Conservation (phyloP, 2,888 invertebrate species). For the Sphinx pinastri region DNA sequence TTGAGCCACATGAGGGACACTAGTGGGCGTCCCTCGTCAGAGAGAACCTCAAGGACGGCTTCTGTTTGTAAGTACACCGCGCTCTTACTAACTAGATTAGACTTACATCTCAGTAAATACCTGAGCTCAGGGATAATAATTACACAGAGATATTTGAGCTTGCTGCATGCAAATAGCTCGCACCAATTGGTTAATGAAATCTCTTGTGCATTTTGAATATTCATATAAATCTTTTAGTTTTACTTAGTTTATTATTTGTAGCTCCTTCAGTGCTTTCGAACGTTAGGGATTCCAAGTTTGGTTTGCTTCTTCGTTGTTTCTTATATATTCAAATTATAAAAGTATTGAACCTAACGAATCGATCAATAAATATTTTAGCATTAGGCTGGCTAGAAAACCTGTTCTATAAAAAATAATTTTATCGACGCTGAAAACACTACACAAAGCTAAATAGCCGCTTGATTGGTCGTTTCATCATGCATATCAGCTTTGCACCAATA, state of each 20-base stretch:
- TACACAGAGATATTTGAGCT: background rate
- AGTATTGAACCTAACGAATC: too few species aligned
- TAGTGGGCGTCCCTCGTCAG: slow-evolving; percentile 84
- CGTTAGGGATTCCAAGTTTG: too few species aligned
- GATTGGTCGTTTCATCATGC: background rate
- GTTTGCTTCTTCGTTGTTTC: background rate
- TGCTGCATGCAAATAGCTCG: background rate
- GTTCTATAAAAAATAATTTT: too few species aligned
- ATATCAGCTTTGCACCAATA: background rate
- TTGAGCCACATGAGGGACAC: slow-evolving; percentile 92
- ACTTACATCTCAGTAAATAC: slow-evolving; percentile 1
- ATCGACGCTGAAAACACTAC: too few species aligned
- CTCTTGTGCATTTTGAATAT: background rate
- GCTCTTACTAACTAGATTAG: background rate
- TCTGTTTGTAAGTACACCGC: slow-evolving; percentile 78
- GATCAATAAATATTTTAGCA: too few species aligned
- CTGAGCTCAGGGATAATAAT: background rate
- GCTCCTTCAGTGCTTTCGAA: background rate
- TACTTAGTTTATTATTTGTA: background rate
- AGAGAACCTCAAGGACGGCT: slow-evolving; percentile 86
- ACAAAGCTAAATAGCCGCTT: background rate
- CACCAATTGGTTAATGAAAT: slow-evolving; percentile 4
- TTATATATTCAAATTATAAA: too few species aligned
- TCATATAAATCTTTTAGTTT: background rate
- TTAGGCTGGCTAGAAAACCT: too few species aligned